Evolutionary conservation across 1,140 invertebrate genomes (phyloP).

Genomic region (Panagrolaimus sp.): DNA sequence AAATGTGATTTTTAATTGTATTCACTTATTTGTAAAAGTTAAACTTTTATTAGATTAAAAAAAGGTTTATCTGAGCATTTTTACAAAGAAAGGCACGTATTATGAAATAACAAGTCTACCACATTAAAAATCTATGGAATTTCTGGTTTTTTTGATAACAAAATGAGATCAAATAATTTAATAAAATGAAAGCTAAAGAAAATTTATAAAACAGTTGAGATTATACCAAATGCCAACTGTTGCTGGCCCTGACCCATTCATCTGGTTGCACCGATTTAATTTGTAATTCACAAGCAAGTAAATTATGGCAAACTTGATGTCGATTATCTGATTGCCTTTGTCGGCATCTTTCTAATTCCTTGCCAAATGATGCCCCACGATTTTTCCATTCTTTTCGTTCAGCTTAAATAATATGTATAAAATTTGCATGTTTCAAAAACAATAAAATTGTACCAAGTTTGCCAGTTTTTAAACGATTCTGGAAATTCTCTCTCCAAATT

Average conservation of each 20-base stretch:
- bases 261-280: background rate
- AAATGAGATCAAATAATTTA: too few species aligned
- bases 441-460: background rate
- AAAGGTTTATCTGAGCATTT: too few species aligned
- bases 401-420: background rate
- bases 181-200: too few species aligned
- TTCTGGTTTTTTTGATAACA: too few species aligned
- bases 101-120: too few species aligned
- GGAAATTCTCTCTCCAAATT: background rate
- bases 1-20: too few species aligned
- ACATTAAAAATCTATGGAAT: too few species aligned
- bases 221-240: conserved; percentile 2
- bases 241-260: background rate
- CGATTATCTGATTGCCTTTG: background rate
- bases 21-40: too few species aligned
- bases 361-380: background rate
- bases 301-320: conserved; percentile 9
- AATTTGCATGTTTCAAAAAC: background rate
- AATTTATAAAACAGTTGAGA: background rate
- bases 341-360: background rate
- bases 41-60: too few species aligned
- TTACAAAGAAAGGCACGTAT: too few species aligned
- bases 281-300: conserved; percentile 9
- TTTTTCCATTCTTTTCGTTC: background rate
- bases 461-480: conserved; percentile 1